Base-by-base conservation (phyloP, 2,797 vertebrate species). In the Oreortyx pictus region DNA sequence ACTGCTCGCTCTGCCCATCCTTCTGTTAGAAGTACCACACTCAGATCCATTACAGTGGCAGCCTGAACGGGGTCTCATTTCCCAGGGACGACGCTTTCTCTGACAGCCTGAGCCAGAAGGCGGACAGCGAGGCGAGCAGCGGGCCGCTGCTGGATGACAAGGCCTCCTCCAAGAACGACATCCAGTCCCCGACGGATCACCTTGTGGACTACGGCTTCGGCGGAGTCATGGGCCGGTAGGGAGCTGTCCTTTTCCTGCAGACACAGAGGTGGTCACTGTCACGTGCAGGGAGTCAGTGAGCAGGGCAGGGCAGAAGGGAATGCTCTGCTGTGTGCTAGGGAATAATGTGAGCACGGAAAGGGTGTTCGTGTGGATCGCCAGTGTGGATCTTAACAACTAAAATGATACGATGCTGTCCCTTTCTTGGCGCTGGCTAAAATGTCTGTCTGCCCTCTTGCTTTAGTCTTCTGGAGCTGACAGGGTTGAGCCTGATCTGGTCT, bases 61-160 rank as follows among this genome's bases (percentile, higher is more conserved):
- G 27, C 37, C 39, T 96, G 82, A 49, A 9, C 18, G 56, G 71
- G 24, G 3, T 96, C 67, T 95, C 50, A 44, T 97, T 64, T 95
- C 77, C 77, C 72, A 99, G 99, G 98, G 99, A 99, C 4, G 99
- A 99, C 43, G 98, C 99, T 0, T 99, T 99, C 97, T 98, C 99
- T 0, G 99, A 99, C 96, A 98, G 96, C 93, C 89, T 98, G 89
- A 99, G 99, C 83, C 99, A 98, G 89, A 98, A 98, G 96, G 98
- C 98, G 0, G 99, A 99, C 91, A 98, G 98, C 0, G 98, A 99
- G 95, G 98, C 98, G 3, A 98, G 98, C 97, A 98, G 98, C 1
- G 98, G 98, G 29, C 99, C 99, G 0, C 97, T 98, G 81, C 97
- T 98, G 56, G 98, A 99, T 0, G 98, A 99, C 73, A 98, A 98